Conservation (phyloP, 2,888 invertebrate species). For the Ypsolopha sequella region DNA sequence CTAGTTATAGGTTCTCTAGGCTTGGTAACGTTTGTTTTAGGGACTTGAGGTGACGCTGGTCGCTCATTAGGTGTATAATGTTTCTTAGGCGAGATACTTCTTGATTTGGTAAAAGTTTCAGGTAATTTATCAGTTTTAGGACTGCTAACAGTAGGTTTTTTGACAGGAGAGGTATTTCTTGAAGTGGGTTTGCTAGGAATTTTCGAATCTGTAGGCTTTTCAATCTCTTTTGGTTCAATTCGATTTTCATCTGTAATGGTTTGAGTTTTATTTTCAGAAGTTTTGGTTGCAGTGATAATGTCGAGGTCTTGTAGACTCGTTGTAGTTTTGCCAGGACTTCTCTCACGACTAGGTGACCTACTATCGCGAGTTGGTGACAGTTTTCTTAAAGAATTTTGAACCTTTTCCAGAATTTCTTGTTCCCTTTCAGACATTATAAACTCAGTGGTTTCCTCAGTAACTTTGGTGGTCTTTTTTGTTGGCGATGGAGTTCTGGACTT, state of each 20-base stretch:
- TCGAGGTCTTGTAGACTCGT: constrained; percentile 37
- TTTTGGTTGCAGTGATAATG: constrained; percentile 13
- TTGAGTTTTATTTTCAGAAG: background rate
- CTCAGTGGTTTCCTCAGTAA: constrained; percentile 22
- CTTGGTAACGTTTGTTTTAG: constrained; percentile 36
- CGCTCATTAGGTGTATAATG: constrained; percentile 29
- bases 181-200: constrained; percentile 29
- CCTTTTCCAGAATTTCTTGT: constrained; percentile 46
- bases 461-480: constrained; percentile 12
- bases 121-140: constrained; percentile 24
- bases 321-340: constrained; percentile 32
- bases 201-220: constrained; percentile 16
- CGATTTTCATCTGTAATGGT: background rate
- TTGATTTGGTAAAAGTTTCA: constrained; percentile 32
- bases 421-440: constrained; percentile 46
- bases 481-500: constrained; percentile 4
- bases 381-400: constrained; percentile 48
- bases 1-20: constrained; percentile 33
- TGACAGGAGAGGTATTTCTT: constrained; percentile 44
- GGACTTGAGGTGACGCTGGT: constrained; percentile 46
- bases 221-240: background rate
- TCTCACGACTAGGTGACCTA: constrained; percentile 32
- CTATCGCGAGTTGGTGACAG: constrained; percentile 44
- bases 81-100: constrained; percentile 54
- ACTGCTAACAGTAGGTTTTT: constrained; percentile 27